Evolutionary conservation across 2,888 invertebrate species (phyloP), one percentile per base, ranked within the genome.

Genomic region (Cheilosia scutellata): DNA sequence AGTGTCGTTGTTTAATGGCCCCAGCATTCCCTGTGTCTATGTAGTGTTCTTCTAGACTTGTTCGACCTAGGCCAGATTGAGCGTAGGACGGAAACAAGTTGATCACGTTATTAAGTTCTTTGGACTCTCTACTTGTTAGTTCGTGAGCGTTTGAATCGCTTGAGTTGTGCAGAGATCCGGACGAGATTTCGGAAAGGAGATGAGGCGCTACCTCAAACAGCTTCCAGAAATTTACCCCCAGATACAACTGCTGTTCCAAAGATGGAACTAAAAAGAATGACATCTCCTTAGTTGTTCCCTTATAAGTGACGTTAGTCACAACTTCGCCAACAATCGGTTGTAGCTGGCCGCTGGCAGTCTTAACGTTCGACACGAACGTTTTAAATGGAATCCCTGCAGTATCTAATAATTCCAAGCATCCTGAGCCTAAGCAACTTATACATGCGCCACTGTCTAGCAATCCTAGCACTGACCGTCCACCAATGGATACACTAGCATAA

Each of bases 1-100:
- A 87, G 31, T 62, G 65, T 9, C 87, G 60, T 31, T 77, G 76
- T 37, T 83, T 82, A 16, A 83, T 70, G 7, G 53, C 13, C 4
- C 6, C 49, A 2, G 9, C 7, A 25, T 51, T 9, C 7, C 51
- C 51, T 4, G 55, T 70, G 11, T 77, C 55, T 16, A 82, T 82
- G 16, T 20, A 9, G 25, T 83, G 83, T 44, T 60, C 25, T 9
- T 63, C 49, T 4, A 77, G n/a, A 7, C 25, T n/a, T 27, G 76
- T 82, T 33, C 60, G 44, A 9, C 87, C 76, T 4, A 83, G 29
- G 25, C 72, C 72, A 16, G 9, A 33, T 16, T 33, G n/a, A 5
- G 29, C 53, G 13, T 4, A 49, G 20, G 49, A 49, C 9, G 49
- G 49, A 25, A 49, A 49, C 49, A 51, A 13, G 4, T 1, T 29